Percentiles rank a stretch among this genome's conserved stretches.
These are phyloP conservation scores for Tyria jacobaeae DNA, from an alignment of 2,888 invertebrate genomes.

Conservation along the genomic window DNA sequence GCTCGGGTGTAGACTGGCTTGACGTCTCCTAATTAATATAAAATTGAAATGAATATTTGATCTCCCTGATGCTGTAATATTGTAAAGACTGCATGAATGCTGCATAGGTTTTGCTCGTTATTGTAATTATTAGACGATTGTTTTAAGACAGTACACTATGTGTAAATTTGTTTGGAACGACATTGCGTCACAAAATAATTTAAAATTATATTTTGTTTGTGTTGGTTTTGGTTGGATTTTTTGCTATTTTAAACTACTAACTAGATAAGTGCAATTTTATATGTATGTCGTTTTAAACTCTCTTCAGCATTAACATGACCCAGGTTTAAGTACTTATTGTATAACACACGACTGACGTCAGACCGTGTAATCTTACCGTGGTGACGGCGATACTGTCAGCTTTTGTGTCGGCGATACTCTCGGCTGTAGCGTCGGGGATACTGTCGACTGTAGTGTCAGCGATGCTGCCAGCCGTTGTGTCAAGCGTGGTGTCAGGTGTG, in stretches of 20 bases:
- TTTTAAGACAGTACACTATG: background rate
- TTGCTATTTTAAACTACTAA: too few species aligned
- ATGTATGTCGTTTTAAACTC: background rate
- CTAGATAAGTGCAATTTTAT: background rate
- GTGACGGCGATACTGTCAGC: conserved; percentile 59
- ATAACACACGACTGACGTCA: background rate
- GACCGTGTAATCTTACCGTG: conserved; percentile 61
- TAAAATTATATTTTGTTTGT: too few species aligned
- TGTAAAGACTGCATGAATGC: background rate
- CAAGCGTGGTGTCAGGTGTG: conserved; percentile 56
- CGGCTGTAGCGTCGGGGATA: conserved; percentile 41
- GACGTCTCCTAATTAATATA: conserved; percentile 38
- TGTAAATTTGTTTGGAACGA: background rate
- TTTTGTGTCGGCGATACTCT: conserved; percentile 59
- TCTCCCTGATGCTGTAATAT: background rate
- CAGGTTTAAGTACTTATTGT: background rate
- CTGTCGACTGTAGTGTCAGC: conserved; percentile 64
- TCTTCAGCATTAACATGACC: background rate
- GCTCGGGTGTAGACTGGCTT: conserved; percentile 30
- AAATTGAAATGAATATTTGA: conserved; percentile 22
- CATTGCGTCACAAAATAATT: background rate
- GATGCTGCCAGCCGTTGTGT: conserved; percentile 37
- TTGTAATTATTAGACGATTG: background rate
- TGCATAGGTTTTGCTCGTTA: background rate
- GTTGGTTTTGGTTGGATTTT: too few species aligned